Evolutionary conservation across 2,113 vertebrate species (phyloP), one percentile per base, ranked within the genome.

Genomic region (Saguinus imperator): DNA sequence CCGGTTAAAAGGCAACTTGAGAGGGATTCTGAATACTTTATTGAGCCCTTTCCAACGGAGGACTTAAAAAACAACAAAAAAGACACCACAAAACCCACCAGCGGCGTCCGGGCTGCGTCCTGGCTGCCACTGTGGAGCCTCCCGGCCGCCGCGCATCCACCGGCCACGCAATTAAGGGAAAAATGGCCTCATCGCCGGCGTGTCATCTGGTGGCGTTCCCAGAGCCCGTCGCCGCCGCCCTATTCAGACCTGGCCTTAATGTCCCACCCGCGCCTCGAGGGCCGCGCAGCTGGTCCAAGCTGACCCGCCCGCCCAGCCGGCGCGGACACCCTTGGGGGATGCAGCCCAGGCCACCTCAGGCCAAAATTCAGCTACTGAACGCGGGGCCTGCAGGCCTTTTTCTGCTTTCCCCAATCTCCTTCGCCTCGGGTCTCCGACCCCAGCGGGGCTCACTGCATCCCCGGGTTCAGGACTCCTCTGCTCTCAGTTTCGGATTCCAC

Each of bases 171-270:
- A 97, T 98, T 98, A 97, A 98, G 97, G 97, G 98, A 97, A 96
- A 97, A 98, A 98, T 96, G 98, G 98, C 97, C 97, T 99, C 98
- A 99, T 98, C 97, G 98, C 98, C 98, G 98, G 98, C 98, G 98
- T 99, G 99, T 99, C 99, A 99, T 99, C 99, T 99, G 99, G 99
- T 99, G 98, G 99, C 99, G 99, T 99, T 99, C 99, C 99, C 99
- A 99, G 99, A 99, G 99, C 94, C 89, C 32, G 61, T 99, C 99
- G 98, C 99, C 98, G 98, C 98, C 99, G 99, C 98, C 99, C 98
- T 98, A 99, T 99, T 99, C 99, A 99, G 99, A 99, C 97, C 98
- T 98, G 92, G 98, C 98, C 98, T 99, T 99, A 99, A 99, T 99
- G 99, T 99, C 99, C 99, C 99, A 99, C 99, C 99, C 99, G 99